phyloP scores from a whole-genome alignment of 2,888 invertebrate genomes.

The Taenaris catops region DNA sequence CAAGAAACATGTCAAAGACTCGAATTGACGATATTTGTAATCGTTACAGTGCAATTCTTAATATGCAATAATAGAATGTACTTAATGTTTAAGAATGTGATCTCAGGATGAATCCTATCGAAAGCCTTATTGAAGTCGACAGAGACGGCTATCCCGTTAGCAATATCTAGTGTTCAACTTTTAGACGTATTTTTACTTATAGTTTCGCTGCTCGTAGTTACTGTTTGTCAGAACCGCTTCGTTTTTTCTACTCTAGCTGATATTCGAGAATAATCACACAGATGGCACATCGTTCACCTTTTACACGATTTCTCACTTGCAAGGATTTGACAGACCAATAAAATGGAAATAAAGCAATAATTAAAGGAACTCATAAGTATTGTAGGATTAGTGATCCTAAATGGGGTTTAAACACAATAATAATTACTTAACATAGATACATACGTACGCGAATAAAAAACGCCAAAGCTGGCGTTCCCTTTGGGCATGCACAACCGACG shows the following conservation, averaged over 20 bases:
- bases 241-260: conserved; percentile 56
- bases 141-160: conserved; percentile 58
- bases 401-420: conserved; percentile 33
- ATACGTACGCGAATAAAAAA: conserved; percentile 9
- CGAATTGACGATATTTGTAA: conserved; percentile 48
- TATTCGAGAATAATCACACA: conserved; percentile 55
- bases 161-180: conserved; percentile 52
- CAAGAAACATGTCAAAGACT: conserved; percentile 46
- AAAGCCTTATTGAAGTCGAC: conserved; percentile 66
- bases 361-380: conserved; percentile 51
- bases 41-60: conserved; percentile 73
- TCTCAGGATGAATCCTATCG: conserved; percentile 75
- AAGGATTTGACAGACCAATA: conserved; percentile 66
- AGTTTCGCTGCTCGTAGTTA: conserved; percentile 65
- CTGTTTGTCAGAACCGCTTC: conserved; percentile 51
- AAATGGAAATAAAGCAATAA: conserved; percentile 52
- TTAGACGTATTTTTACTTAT: conserved; percentile 58
- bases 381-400: conserved; percentile 45
- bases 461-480: conserved; percentile 17
- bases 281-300: conserved; percentile 60
- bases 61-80: conserved; percentile 76
- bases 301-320: conserved; percentile 63
- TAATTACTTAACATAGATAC: conserved; percentile 26
- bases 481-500: conserved; percentile 31
- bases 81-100: conserved; percentile 75